A percentile compares a stretch with the other conserved stretches of the same genome.
phyloP scores from a whole-genome alignment of 35 echinoderm and acorn worm genomes.

The Apostichopus californicus region DNA sequence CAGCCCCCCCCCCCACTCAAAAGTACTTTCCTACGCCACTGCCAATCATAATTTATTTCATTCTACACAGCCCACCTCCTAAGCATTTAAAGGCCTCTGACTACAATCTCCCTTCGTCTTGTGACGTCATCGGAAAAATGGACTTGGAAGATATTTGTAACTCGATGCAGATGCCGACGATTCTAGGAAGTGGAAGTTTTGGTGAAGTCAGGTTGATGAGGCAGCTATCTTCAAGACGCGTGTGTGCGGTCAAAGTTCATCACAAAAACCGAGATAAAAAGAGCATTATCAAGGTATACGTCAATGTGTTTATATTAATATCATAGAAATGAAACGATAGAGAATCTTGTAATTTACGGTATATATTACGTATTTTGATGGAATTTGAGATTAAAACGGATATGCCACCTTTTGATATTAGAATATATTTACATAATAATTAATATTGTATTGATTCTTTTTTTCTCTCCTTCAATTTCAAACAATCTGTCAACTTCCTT shows the following conservation, averaged over 20 bases:
- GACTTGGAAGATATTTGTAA: conserved; percentile 21
- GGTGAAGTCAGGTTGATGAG: conserved; percentile 16
- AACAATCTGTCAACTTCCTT: too few species aligned
- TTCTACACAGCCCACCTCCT: neutral
- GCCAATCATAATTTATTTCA: neutral
- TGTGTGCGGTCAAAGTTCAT: conserved; percentile 32
- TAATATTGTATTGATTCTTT: neutral
- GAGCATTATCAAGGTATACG: neutral
- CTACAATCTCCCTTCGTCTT: neutral
- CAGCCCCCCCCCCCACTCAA: too few species aligned
- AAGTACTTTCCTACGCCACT: too few species aligned
- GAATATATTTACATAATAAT: neutral
- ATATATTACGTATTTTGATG: neutral
- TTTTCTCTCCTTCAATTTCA: neutral
- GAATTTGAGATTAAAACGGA: neutral
- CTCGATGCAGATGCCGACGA: neutral
- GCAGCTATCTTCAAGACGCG: neutral
- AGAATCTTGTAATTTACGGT: neutral
- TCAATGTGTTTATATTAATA: neutral
- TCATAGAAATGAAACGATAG: neutral
- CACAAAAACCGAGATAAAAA: neutral
- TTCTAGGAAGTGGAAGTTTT: neutral
- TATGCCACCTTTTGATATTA: too few species aligned
- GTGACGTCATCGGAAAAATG: neutral
- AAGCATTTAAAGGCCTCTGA: neutral